Evolutionary conservation across 2,888 invertebrate species (phyloP).

Genomic region (Lithophane leautieri): DNA sequence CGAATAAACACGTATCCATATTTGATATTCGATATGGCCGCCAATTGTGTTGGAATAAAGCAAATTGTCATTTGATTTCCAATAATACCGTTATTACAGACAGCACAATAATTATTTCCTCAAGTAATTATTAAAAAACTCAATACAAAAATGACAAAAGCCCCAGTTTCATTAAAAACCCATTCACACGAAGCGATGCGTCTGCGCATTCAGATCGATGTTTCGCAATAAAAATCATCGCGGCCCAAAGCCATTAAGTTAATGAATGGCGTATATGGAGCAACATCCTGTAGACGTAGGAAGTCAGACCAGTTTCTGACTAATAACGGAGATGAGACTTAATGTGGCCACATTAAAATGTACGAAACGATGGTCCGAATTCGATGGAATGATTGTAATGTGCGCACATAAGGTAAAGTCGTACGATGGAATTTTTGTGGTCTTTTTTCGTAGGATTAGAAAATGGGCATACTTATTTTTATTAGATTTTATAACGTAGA

Average conservation of each 20-base stretch:
- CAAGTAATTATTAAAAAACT: slow-evolving; percentile 14
- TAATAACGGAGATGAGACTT: slow-evolving; percentile 84
- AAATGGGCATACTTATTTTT: slow-evolving; percentile 16
- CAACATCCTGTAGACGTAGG: slow-evolving; percentile 87
- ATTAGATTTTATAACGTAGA: not conserved
- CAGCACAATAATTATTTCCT: slow-evolving; percentile 22
- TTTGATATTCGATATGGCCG: no score
- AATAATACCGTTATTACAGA: slow-evolving; percentile 10
- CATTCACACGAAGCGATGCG: slow-evolving; percentile 56
- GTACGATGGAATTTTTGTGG: slow-evolving; percentile 26
- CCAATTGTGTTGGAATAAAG: slow-evolving; percentile 11
- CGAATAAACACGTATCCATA: not conserved
- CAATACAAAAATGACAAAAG: slow-evolving; percentile 54
- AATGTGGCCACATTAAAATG: slow-evolving; percentile 68
- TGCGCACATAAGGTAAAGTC: slow-evolving; percentile 78
- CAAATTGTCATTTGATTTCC: slow-evolving; percentile 11
- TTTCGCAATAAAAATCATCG: slow-evolving; percentile 84
- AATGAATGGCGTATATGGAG: slow-evolving; percentile 88
- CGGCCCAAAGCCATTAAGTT: slow-evolving; percentile 80
- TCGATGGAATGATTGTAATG: slow-evolving; percentile 82
- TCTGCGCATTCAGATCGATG: slow-evolving; percentile 71
- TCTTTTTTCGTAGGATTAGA: slow-evolving; percentile 31
- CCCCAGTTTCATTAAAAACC: slow-evolving; percentile 65
- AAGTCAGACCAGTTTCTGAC: slow-evolving; percentile 86
- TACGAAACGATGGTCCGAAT: slow-evolving; percentile 70